Evolutionary conservation across 2,113 vertebrate genomes (phyloP), one percentile per base, ranked within the genome.

Genomic region (Hylia prasina): DNA sequence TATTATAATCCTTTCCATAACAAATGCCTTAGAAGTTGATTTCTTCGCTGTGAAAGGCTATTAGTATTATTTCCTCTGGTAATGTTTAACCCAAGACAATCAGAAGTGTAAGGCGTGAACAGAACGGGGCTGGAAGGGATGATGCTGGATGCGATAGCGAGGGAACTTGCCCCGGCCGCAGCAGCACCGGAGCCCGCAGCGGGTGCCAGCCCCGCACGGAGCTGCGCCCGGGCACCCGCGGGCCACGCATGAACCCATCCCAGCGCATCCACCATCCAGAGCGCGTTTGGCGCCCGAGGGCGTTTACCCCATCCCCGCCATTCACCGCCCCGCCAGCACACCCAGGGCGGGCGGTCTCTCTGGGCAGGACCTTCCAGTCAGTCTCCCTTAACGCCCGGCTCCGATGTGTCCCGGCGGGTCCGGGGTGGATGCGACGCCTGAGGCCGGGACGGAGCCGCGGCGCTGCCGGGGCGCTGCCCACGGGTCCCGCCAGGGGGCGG

Each of bases 1-100:
- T 98, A 98, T 98, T 98, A 98, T 98, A 98, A 98, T 98, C 97
- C 96, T 97, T 98, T 95, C 96, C 88, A 95, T 97, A 97, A 97
- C 97, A 97, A 97, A 97, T 87, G 97, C 93, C 94, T 97, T 95
- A 97, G 97, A 98, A 98, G 96, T 87, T 91, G 91, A 88, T 95
- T 97, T 97, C 75, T 87, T 93, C 65, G 3, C 93, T 82, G 93
- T 79, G 97, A 97, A 98, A 96, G 95, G 95, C 94, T 48, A 76
- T 97, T 97, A 97, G 95, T 96, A 94, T 85, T 89, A 97, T 97
- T 97, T 97, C 98, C 94, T 79, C 97, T 94, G 97, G 96, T 90
- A 90, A 95, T 71, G 92, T 96, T 97, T 97, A 97, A 97, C 96
- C 97, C 89, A 93, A 97, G 94, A 96, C 94, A 90, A 93, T 95